Evolutionary conservation across 1,140 invertebrate genomes (phyloP), one percentile per base, ranked within the genome.

Genomic region (Bacillus rossius): DNA sequence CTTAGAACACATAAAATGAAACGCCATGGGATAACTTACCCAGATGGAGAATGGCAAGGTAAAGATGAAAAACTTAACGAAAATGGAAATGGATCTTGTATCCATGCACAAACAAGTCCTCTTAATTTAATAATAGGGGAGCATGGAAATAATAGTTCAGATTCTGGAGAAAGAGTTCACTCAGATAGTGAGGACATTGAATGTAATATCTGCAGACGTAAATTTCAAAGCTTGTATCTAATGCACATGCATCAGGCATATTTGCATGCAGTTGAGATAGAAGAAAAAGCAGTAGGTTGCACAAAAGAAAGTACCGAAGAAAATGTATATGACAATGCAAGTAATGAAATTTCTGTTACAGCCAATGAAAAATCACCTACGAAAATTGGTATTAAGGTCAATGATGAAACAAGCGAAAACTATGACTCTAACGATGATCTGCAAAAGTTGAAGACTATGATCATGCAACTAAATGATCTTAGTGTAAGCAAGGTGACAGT

Each of bases 381-480:
- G 8, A 25, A 48, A 3, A 38, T 20, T 4, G 41, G 17, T 17
- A 23, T 34, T 7, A 51, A 42, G 17, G 17, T 19, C 14, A 34
- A 43, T n/a, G 25, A 19, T 25, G 56, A 34, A 1, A 55, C 22
- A 23, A 20, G 29, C 14, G 40, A 56, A 13, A 41, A 37, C 25
- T 17, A 43, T 16, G 17, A 29, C 10, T 84, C 85, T 8, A 86
- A 83, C 34, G 87, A 91, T 68, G 91, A 93, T 65, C 74, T 95
- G 4, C 86, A 92, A 62, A 93, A 94, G 69, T 73, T 95, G 17
- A 92, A 96, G 71, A 89, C 89, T 0, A 95, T 95, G 92, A 89
- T 96, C 62, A 80, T 91, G 48, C 92, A 95, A 72, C 71, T 95
- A 47, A 94, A 94, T 68, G 86, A 86, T 54, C 73, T 88, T 26